Conservation (phyloP, 2,113 vertebrate species). For the Corythornis vintsioides region DNA sequence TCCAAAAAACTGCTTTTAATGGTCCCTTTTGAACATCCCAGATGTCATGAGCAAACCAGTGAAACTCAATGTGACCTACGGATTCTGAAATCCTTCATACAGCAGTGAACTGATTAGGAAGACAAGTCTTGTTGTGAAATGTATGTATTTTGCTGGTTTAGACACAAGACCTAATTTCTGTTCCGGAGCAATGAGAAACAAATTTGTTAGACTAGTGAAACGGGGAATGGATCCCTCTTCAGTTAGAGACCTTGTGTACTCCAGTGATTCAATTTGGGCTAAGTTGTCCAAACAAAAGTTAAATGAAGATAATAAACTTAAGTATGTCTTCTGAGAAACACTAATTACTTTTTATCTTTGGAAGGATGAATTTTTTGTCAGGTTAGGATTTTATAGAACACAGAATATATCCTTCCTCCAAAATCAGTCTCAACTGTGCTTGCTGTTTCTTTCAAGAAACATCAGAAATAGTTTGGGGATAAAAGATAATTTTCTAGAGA, state of each 20-base stretch:
- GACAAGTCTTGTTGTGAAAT: neutral
- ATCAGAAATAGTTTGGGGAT: neutral
- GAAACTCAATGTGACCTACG: neutral
- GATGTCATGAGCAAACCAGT: neutral
- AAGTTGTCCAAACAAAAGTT: neutral
- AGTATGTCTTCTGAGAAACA: neutral
- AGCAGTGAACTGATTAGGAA: neutral
- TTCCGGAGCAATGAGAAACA: neutral
- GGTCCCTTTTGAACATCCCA: neutral
- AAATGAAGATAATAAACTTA: neutral
- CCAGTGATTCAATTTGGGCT: neutral
- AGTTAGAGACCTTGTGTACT: neutral
- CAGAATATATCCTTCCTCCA: neutral
- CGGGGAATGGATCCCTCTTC: neutral
- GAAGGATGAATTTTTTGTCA: neutral
- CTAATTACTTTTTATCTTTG: neutral
- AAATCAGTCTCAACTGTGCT: neutral
- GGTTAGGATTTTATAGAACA: neutral
- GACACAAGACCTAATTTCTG: neutral
- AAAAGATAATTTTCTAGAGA: constrained; percentile 9
- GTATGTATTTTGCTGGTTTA: neutral
- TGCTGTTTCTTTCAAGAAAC: constrained; percentile 2
- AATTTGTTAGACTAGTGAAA: neutral
- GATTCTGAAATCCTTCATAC: neutral
- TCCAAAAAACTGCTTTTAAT: neutral